phyloP scores from a whole-genome alignment of 30 jellyfish, hydroid and myxozoan species.

The Cassiopea andromeda region DNA sequence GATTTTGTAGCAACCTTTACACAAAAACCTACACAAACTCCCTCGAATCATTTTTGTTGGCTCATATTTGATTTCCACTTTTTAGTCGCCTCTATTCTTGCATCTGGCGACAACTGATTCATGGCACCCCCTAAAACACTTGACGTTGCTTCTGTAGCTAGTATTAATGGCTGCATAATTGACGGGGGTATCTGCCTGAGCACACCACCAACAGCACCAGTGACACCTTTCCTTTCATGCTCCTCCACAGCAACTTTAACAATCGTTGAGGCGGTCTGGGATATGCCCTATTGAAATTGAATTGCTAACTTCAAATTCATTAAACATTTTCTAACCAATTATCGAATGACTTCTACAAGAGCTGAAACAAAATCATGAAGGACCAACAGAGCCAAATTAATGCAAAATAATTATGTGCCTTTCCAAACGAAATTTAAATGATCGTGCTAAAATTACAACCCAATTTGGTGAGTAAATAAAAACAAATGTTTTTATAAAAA shows the following conservation, averaged over 20 bases:
- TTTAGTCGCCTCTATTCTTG: constrained; percentile 92
- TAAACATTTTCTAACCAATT: too few relatives aligned
- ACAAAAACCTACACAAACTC: neutral
- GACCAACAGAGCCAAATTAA: too few relatives aligned
- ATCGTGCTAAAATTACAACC: too few relatives aligned
- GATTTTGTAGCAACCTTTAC: too few relatives aligned
- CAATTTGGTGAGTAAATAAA: too few relatives aligned
- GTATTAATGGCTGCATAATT: constrained; percentile 93
- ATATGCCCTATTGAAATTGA: constrained; percentile 81
- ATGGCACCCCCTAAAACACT: constrained; percentile 99
- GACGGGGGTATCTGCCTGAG: constrained; percentile 99
- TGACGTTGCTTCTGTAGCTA: constrained; percentile 98
- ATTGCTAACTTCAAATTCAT: too few relatives aligned
- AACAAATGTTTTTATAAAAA: too few relatives aligned
- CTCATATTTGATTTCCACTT: constrained; percentile 78
- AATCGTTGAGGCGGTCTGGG: constrained; percentile 88
- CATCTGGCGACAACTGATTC: constrained; percentile 96
- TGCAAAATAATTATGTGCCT: too few relatives aligned
- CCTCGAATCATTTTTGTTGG: neutral
- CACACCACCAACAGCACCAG: constrained; percentile 99
- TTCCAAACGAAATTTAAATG: too few relatives aligned
- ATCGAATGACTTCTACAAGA: too few relatives aligned
- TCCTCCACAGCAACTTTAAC: constrained; percentile 98
- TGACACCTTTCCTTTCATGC: constrained; percentile 96
- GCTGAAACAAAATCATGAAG: too few relatives aligned